Evolutionary conservation across 2,113 vertebrate species (phyloP).

Genomic region (Dromaius novaehollandiae): DNA sequence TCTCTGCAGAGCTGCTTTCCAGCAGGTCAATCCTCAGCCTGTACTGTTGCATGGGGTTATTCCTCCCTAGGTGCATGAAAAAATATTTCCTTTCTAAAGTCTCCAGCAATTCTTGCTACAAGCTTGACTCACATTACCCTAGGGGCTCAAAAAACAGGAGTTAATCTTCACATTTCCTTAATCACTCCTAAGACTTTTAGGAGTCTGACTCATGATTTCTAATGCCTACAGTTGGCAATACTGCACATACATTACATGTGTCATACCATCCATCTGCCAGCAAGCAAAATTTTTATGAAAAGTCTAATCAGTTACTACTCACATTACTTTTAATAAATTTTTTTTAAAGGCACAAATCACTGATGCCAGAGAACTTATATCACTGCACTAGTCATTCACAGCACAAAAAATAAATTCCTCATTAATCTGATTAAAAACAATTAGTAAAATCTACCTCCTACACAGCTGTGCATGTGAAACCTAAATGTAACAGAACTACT

Average conservation of each 20-base stretch:
- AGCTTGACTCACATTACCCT: conserved; percentile 26
- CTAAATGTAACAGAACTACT: neutral
- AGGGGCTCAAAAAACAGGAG: conserved; percentile 22
- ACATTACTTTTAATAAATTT: neutral
- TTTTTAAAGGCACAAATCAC: neutral
- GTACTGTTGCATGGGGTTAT: no score
- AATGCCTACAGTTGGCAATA: conserved; percentile 42
- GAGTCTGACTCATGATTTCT: conserved; percentile 61
- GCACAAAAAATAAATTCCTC: conserved; percentile 24
- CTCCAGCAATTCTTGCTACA: neutral
- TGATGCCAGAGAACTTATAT: neutral
- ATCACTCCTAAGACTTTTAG: conserved; percentile 40
- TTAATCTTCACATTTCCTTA: conserved; percentile 48
- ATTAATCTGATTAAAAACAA: conserved; percentile 18
- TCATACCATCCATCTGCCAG: conserved; percentile 60
- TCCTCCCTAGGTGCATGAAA: no score
- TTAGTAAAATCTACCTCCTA: conserved; percentile 31
- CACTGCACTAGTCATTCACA: conserved; percentile 13
- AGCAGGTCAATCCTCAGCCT: no score
- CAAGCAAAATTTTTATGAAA: conserved; percentile 23
- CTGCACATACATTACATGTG: conserved; percentile 39
- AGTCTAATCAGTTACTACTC: conserved; percentile 13
- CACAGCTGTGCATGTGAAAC: neutral
- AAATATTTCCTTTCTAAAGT: neutral
- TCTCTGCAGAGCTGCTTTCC: no score